These are phyloP conservation scores for Sebastes goodei DNA, from an alignment of 2,797 vertebrate species.

Conservation along the genomic window DNA sequence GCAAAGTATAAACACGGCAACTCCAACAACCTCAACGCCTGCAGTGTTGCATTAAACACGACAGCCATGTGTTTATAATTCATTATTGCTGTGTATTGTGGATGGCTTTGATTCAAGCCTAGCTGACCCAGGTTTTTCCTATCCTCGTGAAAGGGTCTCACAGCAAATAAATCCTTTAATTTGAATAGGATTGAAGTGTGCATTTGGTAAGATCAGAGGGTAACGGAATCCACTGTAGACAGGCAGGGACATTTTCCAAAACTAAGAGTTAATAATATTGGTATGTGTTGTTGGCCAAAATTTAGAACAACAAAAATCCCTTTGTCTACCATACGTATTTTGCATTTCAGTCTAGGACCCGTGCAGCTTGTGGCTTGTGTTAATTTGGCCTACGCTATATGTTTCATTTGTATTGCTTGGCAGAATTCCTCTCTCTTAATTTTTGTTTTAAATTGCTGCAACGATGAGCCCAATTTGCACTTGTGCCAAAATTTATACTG, in stretches of 20 bases:
- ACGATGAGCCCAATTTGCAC: neutral
- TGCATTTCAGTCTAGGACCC: neutral
- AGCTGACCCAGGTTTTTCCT: slow-evolving; percentile 13
- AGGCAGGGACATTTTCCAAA: neutral
- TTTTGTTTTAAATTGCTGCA: neutral
- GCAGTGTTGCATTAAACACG: neutral
- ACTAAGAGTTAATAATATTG: neutral
- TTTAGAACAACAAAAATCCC: neutral
- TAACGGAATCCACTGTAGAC: slow-evolving; percentile 6
- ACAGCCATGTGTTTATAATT: slow-evolving; percentile 30
- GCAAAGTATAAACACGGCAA: slow-evolving; percentile 13
- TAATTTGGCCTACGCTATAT: neutral
- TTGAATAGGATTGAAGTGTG: slow-evolving; percentile 5
- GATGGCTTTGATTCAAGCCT: slow-evolving; percentile 29
- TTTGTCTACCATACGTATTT: neutral
- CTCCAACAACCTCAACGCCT: neutral
- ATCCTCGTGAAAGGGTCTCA: slow-evolving; percentile 5
- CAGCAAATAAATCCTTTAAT: neutral
- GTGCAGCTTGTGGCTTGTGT: neutral
- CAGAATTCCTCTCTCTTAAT: neutral
- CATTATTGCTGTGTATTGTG: slow-evolving; percentile 28
- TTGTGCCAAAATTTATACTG: neutral
- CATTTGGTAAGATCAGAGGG: slow-evolving; percentile 6
- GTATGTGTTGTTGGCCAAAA: neutral
- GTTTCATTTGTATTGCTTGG: neutral